A percentile compares a stretch with the other conserved stretches of the same genome.
phyloP scores from a whole-genome alignment of 2,888 invertebrate genomes.

The Dynastes maya region DNA sequence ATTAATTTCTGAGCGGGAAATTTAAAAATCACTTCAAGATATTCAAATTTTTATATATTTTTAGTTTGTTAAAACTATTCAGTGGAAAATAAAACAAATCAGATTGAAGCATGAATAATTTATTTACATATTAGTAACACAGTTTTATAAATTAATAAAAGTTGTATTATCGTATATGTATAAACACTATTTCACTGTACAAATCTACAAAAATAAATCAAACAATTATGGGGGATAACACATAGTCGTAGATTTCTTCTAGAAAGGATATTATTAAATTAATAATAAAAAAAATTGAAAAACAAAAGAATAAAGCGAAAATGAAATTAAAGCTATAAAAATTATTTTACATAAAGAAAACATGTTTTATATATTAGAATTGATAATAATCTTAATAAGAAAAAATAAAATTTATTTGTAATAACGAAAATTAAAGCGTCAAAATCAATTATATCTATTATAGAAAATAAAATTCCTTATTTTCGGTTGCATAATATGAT shows the following conservation, averaged over 20 bases:
- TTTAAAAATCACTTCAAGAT: too few species aligned
- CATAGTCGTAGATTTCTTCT: not conserved
- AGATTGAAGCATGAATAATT: slow-evolving; percentile 54
- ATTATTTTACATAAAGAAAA: not conserved
- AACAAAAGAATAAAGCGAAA: not conserved
- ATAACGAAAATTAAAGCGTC: slow-evolving; percentile 1
- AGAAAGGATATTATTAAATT: not conserved
- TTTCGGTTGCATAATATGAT: not conserved
- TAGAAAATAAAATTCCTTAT: slow-evolving; percentile 5
- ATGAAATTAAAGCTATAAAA: not conserved
- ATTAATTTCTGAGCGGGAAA: too few species aligned
- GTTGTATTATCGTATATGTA: slow-evolving; percentile 49
- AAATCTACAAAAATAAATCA: slow-evolving; percentile 55
- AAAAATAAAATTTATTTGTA: not conserved
- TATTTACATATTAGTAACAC: slow-evolving; percentile 57
- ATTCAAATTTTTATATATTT: too few species aligned
- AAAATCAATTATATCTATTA: slow-evolving; percentile 7
- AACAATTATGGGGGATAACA: not conserved
- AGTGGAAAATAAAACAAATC: not conserved
- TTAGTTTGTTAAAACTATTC: too few species aligned
- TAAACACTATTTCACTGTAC: slow-evolving; percentile 55
- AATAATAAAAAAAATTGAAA: not conserved
- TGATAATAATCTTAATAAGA: slow-evolving; percentile 18
- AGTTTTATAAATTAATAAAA: slow-evolving; percentile 56
- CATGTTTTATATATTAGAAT: too few species aligned